Base-by-base conservation (phyloP, 2,888 invertebrate species). In the Trisateles emortualis region DNA sequence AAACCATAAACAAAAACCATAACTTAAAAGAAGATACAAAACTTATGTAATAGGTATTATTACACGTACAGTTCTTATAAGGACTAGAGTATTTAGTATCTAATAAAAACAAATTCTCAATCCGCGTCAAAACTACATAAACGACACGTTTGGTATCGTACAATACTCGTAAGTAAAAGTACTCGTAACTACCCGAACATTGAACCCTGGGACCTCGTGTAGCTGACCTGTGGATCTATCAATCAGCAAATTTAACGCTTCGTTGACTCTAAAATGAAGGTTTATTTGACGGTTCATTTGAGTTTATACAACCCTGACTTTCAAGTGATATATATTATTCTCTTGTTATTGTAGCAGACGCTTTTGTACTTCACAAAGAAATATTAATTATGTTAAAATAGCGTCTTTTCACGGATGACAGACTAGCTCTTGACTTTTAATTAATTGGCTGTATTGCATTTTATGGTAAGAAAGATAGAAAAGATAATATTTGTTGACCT, bases 171-270 rank as follows among this genome's bases (percentile, higher is more conserved):
- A 58, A 58, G 54, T 68, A 50, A 36, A 60, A 63, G 54, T 58
- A 52, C n/a, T n/a, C n/a, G n/a, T n/a, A n/a, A 53, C 50, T 54
- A 46, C 13, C 29, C 57, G 75, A 75, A 62, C 78, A 74, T 76
- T 79, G 76, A 79, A 78, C 79, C n/a, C 63, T 58, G 26, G 56
- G 71, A 74, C 76, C 78, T 74, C 71, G 64, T 42, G 59, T 38
- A 46, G 33, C 33, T 55, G 64, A 63, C 62, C 66, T 50, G 30
- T 54, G 50, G n/a, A 53, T 52, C 68, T 60, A 81, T 81, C 73
- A 78, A 79, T 81, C 77, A 78, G 55, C 62, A 53, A 73, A 67
- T 65, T 61, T 62, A 48, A 76, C 73, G 73, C 70, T 64, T 72
- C 64, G 58, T 54, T 45, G 59, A 33, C 52, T 68, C 49, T 61